phyloP scores from a whole-genome alignment of 2,888 invertebrate species.

The Alloscopus bannaensis region DNA sequence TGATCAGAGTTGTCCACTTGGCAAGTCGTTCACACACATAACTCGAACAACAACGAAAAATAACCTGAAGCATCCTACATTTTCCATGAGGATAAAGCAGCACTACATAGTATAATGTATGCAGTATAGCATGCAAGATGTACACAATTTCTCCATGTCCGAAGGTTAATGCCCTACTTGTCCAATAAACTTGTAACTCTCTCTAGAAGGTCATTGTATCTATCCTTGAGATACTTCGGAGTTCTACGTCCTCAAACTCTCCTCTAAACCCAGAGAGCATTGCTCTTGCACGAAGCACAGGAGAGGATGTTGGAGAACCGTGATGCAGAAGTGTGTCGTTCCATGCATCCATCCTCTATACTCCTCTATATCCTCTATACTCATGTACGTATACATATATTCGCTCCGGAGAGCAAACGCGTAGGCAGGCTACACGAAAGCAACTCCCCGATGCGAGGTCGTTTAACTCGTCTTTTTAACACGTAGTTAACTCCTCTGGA shows the following conservation, averaged over 20 bases:
- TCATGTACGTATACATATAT: too few relatives aligned
- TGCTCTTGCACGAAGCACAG: constrained; percentile 9
- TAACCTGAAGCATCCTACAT: not conserved
- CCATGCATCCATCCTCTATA: not conserved
- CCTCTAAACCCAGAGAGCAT: constrained; percentile 63
- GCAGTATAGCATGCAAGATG: too few relatives aligned
- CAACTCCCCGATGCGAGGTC: too few relatives aligned
- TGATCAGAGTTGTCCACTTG: constrained; percentile 47
- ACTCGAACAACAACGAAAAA: constrained; percentile 26
- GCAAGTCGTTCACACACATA: too few relatives aligned
- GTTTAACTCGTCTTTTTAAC: too few relatives aligned
- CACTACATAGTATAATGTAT: too few relatives aligned
- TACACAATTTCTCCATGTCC: too few relatives aligned
- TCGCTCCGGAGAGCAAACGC: too few relatives aligned
- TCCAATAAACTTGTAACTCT: constrained; percentile 67
- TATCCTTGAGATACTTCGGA: constrained; percentile 69
- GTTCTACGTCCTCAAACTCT: constrained; percentile 68
- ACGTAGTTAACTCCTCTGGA: too few relatives aligned
- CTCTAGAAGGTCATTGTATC: constrained; percentile 70
- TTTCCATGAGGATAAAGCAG: too few relatives aligned
- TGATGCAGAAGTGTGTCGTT: constrained; percentile 9
- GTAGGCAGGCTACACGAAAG: too few relatives aligned
- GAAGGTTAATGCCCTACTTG: constrained; percentile 67
- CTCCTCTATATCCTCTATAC: not conserved
- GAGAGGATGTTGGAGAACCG: not conserved